Evolutionary conservation across 2,113 vertebrate species (phyloP).

Genomic region (Turdus rufiventris): DNA sequence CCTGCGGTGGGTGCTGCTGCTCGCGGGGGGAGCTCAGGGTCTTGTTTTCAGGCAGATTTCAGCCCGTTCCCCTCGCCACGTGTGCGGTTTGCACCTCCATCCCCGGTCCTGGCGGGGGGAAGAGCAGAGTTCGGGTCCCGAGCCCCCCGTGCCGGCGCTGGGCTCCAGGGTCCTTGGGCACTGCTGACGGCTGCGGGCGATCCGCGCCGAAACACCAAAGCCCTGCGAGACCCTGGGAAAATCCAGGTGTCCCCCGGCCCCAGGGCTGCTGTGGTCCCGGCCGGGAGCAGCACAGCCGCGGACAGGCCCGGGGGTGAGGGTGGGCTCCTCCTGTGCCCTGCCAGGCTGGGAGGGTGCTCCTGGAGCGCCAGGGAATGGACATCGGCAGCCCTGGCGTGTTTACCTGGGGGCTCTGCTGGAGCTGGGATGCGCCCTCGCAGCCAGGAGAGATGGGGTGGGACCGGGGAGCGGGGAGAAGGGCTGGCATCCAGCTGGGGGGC

Average conservation of each 20-base stretch:
- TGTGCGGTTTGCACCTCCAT: not conserved
- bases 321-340: not conserved
- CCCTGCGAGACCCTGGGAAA: not conserved
- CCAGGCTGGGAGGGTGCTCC: fast-evolving
- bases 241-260: fast-evolving
- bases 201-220: fast-evolving
- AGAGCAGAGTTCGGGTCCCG: not conserved
- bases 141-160: not conserved
- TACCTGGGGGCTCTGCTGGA: not conserved
- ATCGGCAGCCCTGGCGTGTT: not conserved
- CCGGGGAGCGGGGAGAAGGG: not conserved
- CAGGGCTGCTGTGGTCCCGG: not conserved
- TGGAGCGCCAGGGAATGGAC: fast-evolving
- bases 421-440: not conserved
- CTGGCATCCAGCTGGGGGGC: not conserved
- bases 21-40: fast-evolving
- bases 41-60: not conserved
- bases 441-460: not conserved
- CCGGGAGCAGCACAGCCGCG: fast-evolving
- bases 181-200: not conserved
- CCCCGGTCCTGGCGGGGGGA: not conserved
- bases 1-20: fast-evolving
- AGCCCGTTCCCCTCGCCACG: fast-evolving
- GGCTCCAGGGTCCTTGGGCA: not conserved
- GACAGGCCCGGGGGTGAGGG: fast-evolving